Base-by-base conservation (phyloP, 2,113 vertebrate genomes). In the Labeo rohita region DNA sequence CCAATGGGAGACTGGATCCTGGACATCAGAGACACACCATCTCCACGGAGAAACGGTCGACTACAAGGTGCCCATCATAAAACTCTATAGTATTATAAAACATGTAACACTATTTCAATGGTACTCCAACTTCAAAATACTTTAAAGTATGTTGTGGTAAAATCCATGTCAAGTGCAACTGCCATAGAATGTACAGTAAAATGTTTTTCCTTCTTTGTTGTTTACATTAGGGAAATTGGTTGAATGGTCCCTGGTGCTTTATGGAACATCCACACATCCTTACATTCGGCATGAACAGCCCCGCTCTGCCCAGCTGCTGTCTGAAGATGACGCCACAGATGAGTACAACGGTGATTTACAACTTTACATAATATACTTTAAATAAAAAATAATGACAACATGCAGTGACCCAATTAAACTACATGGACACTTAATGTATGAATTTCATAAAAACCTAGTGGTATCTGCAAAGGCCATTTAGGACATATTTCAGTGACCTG, bases 191-290 rank as follows among this genome's bases (percentile, higher is more conserved):
- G 18, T n/a, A n/a, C 8, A 61, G 18, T 49, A 8, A 52, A 34
- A 43, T 52, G 7, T 11, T 68, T 68, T 73, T 83, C 18, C 52
- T 36, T 73, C 21, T 74, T n/a, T 7, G 39, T 56, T 52, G 7
- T 66, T 43, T 83, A 23, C 10, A 34, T 72, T 66, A 98, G 97
- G 97, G 28, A 96, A 93, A 90, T 93, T 99, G 86, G 95, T 96
- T 92, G 95, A 96, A 85, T 98, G 97, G 96, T 96, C 96, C 73
- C 93, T 98, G 91, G 95, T 98, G 89, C 95, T 99, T 83, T 97
- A 98, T 88, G 98, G 98, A 85, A 99, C 98, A 2, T 96, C 96
- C 0, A 92, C 95, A 11, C 96, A 97, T 87, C 95, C 96, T 94
- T 94, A 91, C 90, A 88, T 23, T 92, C 96, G 90, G 91, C 95